Evolutionary conservation across 2,113 vertebrate genomes (phyloP), one percentile per base, ranked within the genome.

Genomic region (Phodopus roborovskii): DNA sequence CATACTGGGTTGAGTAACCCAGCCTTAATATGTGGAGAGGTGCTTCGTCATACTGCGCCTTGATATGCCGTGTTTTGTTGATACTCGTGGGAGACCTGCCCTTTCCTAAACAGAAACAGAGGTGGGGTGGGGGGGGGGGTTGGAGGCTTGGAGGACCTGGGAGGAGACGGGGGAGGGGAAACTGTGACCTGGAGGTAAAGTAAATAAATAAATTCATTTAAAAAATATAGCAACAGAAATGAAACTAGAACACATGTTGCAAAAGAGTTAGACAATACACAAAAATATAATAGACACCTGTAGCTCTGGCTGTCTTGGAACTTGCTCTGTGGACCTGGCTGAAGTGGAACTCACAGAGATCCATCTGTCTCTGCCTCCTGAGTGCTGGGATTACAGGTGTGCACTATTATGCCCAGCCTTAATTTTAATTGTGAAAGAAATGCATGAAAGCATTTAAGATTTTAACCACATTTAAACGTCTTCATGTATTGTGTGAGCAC

Each of bases 341-440:
- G 15, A 2, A 12, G 7, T 64, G 7, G 28, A 64, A 79, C 77
- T 53, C 28, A 79, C 3, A 36, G 77, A 53, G 30, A 36, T 53
- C 33, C 2, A 3, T 30, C 50, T 53, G 30, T 24, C 58, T 84
- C 81, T 64, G n/a, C 39, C 39, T 64, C 58, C 58, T 5, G 39
- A 30, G 15, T 84, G 24, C 39, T 84, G 15, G 24, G 4, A 45
- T 84, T 64, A 84, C 30, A 64, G 39, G 24, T 64, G 15, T 45
- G 58, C 9, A 28, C 58, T 56, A 7, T 24, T 62, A 42, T 39
- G 16, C 16, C n/a, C 39, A n/a, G 7, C n/a, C n/a, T 83, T 62
- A 83, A 30, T 60, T 60, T 62, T 83, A 60, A 60, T 78, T 87
- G 74, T 70, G 92, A 58, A 66, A 91, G 71, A 62, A 93, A 89